phyloP scores from a whole-genome alignment of 2,113 vertebrate species.

The Neomonachus schauinslandi region DNA sequence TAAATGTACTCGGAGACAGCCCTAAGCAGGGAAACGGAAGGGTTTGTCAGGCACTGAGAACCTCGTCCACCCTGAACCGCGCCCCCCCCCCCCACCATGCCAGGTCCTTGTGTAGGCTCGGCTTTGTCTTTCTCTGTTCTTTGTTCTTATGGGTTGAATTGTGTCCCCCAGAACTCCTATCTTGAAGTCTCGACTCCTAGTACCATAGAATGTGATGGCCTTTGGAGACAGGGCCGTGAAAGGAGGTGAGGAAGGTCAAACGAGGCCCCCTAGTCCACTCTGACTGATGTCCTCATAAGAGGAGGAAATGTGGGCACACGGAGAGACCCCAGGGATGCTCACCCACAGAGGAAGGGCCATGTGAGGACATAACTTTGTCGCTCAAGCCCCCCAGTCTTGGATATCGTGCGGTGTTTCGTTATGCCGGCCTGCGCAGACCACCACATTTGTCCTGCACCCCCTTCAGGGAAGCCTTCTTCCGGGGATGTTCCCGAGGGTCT shows the following conservation, averaged over 20 bases:
- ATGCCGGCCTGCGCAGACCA: background rate
- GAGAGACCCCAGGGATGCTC: background rate
- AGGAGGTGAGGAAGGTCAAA: background rate
- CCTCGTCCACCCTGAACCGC: background rate
- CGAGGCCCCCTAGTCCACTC: background rate
- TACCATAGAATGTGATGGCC: background rate
- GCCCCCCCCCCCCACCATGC: background rate
- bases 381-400: background rate
- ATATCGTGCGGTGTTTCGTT: background rate
- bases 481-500: background rate
- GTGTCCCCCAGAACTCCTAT: background rate
- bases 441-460: background rate
- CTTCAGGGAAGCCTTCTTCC: background rate
- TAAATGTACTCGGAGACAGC: background rate
- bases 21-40: background rate
- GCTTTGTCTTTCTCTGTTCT: background rate
- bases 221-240: background rate
- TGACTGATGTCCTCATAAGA: background rate
- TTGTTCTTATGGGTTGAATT: background rate
- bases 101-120: background rate
- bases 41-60: background rate
- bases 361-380: background rate
- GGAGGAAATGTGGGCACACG: background rate
- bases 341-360: fast-evolving
- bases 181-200: background rate